Conservation (phyloP, 2,888 invertebrate species). For the Polyommatus icarus region DNA sequence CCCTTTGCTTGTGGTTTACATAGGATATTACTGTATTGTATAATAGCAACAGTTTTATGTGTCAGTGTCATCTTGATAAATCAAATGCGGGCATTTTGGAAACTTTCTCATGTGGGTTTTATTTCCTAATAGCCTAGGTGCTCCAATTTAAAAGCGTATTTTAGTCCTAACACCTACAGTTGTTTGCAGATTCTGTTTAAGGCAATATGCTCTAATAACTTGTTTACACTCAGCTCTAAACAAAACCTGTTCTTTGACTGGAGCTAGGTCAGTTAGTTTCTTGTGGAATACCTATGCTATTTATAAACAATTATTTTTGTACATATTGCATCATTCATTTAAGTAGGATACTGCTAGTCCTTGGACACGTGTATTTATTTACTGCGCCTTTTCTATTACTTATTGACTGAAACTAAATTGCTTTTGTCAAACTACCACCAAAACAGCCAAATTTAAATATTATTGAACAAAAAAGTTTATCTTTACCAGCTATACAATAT, state of each 20-base stretch:
- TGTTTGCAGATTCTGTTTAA: background rate
- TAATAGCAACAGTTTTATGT: background rate
- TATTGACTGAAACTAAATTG: background rate
- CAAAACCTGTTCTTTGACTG: background rate
- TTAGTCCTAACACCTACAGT: background rate
- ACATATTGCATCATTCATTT: slow-evolving; percentile 27
- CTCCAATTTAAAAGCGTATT: background rate
- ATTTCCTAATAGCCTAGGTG: background rate
- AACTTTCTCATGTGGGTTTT: background rate
- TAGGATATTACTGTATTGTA: background rate
- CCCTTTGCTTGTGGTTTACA: background rate
- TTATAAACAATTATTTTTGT: slow-evolving; percentile 13
- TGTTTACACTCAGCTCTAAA: background rate
- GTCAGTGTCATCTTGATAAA: background rate
- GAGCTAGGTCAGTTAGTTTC: slow-evolving; percentile 14
- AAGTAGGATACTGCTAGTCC: background rate
- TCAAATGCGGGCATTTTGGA: background rate
- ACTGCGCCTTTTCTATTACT: background rate
- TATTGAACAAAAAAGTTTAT: too few species aligned
- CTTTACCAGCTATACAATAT: too few species aligned
- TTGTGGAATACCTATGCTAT: background rate
- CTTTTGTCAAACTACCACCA: background rate
- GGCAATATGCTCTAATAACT: slow-evolving; percentile 6
- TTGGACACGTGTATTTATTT: background rate
- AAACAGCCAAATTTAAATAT: too few species aligned